Conservation (phyloP, 2,888 invertebrate species). For the Cabera pusaria region DNA sequence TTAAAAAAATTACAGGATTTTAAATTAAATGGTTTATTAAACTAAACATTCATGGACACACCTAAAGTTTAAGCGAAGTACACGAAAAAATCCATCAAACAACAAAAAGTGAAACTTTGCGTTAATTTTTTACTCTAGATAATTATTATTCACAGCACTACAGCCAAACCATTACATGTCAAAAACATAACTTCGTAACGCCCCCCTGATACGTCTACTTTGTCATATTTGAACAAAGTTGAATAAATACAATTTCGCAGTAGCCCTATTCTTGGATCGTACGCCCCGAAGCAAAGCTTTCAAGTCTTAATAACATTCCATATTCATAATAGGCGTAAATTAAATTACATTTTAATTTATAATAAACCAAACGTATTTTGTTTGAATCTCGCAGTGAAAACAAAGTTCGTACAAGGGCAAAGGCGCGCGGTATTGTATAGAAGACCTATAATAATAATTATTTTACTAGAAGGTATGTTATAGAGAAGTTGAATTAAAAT, state of each 20-base stretch:
- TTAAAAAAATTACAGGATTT: too few relatives aligned
- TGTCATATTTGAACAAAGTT: constrained; percentile 1
- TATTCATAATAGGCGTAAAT: constrained; percentile 40
- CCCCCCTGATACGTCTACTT: neutral
- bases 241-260: constrained; percentile 4
- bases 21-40: too few relatives aligned
- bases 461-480: too few relatives aligned
- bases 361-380: constrained; percentile 50
- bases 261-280: constrained; percentile 12
- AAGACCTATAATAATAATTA: constrained; percentile 37
- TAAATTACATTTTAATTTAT: constrained; percentile 53
- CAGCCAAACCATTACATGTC: too few relatives aligned
- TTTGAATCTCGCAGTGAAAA: constrained; percentile 46
- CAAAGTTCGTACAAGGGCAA: constrained; percentile 37
- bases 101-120: too few relatives aligned
- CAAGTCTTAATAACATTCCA: constrained; percentile 39
- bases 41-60: too few relatives aligned
- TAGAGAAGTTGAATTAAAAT: too few relatives aligned
- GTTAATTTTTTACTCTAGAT: too few relatives aligned
- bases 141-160: too few relatives aligned
- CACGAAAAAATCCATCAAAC: too few relatives aligned
- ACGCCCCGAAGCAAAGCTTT: constrained; percentile 24
- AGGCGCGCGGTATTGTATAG: constrained; percentile 24
- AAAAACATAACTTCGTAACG: too few relatives aligned
- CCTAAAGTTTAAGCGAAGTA: too few relatives aligned